Conservation (phyloP, 1,140 invertebrate genomes). For the Danaus melanippus region DNA sequence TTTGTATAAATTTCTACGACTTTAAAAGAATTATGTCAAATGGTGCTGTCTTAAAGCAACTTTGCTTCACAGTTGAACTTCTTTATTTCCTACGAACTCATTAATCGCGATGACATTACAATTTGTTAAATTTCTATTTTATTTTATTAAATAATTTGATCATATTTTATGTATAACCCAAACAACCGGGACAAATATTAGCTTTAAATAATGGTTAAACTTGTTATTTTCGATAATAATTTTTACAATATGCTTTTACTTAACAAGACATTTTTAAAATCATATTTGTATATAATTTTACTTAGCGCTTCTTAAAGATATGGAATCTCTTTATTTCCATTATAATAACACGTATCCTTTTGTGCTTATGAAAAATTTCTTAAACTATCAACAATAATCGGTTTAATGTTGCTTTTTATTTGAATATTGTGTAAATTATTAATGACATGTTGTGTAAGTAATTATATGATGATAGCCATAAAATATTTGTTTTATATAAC, state of each 20-base stretch:
- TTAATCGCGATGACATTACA: too few species aligned
- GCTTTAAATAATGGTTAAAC: constrained; percentile 5
- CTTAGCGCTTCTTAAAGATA: constrained; percentile 52
- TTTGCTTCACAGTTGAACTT: constrained; percentile 8
- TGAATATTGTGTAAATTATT: constrained; percentile 66
- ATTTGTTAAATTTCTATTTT: too few species aligned
- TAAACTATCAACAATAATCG: constrained; percentile 46
- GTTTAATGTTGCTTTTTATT: constrained; percentile 67
- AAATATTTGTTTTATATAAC: constrained; percentile 70
- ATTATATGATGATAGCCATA: constrained; percentile 70
- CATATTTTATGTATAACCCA: too few species aligned
- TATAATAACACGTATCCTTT: constrained; percentile 44
- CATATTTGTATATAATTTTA: constrained; percentile 58
- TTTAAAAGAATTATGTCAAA: constrained; percentile 32
- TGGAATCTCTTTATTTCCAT: constrained; percentile 67
- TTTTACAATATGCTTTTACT: constrained; percentile 19
- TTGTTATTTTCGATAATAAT: constrained; percentile 8
- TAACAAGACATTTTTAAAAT: constrained; percentile 37
- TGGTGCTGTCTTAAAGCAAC: constrained; percentile 42
- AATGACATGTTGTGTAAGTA: constrained; percentile 68
- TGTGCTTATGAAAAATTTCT: constrained; percentile 50
- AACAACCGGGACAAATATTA: too few species aligned
- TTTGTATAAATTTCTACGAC: constrained; percentile 36
- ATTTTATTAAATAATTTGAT: too few species aligned
- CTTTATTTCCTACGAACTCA: too few species aligned